These are phyloP conservation scores for Manis crassicaudata DNA, from an alignment of 2,797 vertebrate species.

Conservation along the genomic window DNA sequence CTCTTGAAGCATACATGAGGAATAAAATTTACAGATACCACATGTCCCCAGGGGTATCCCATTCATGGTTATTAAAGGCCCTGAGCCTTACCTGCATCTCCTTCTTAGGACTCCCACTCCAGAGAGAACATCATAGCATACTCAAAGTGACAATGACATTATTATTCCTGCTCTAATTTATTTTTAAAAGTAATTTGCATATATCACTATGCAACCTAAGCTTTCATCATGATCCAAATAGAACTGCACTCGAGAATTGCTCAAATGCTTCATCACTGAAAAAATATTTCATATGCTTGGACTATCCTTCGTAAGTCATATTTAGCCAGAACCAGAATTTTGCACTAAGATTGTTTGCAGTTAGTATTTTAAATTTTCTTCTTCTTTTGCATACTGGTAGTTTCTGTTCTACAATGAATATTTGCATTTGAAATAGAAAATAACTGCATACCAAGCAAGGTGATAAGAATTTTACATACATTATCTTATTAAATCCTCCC, in stretches of 20 bases:
- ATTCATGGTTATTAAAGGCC: not conserved
- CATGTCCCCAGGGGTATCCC: rapidly evolving
- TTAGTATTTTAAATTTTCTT: not conserved
- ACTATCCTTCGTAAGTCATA: not conserved
- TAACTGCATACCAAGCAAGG: not conserved
- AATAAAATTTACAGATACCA: not conserved
- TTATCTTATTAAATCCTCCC: not conserved
- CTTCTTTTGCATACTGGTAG: not conserved
- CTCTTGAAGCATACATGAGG: not conserved
- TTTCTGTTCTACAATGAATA: conserved; percentile 10
- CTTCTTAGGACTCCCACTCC: not conserved
- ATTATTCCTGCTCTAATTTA: conserved; percentile 5
- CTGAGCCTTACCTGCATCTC: not conserved
- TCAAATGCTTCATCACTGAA: not conserved
- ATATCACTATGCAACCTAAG: not conserved
- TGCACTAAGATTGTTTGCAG: not conserved
- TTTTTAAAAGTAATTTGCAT: conserved; percentile 41
- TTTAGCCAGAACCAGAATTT: not conserved
- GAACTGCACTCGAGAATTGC: not conserved
- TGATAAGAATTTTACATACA: not conserved
- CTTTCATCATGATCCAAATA: conserved; percentile 16
- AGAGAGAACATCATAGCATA: not conserved
- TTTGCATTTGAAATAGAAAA: not conserved
- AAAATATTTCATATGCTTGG: not conserved
- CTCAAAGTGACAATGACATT: not conserved